These are phyloP conservation scores for Aldabrachelys gigantea DNA, from an alignment of 2,113 vertebrate species.

Conservation along the genomic window DNA sequence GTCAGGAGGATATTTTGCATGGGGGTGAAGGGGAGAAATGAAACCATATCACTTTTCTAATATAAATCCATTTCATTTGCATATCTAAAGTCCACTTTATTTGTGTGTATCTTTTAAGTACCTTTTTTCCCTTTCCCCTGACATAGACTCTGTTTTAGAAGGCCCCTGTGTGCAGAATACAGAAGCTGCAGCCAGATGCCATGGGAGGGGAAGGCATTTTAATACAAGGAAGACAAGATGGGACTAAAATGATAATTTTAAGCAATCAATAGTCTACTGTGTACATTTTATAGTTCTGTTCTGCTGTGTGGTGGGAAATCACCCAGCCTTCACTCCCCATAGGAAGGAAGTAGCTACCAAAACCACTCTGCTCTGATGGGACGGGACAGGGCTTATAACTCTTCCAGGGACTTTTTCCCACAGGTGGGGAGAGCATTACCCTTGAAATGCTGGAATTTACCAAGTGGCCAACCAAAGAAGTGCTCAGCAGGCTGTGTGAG, in stretches of 20 bases:
- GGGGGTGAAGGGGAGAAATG: neutral
- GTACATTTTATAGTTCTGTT: constrained; percentile 1
- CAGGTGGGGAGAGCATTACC: neutral
- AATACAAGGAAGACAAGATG: neutral
- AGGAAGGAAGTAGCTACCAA: neutral
- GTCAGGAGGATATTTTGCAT: constrained; percentile 17
- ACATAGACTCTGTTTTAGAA: constrained; percentile 11
- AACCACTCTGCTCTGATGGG: neutral
- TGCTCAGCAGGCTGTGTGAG: too few species aligned
- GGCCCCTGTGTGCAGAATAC: constrained; percentile 17
- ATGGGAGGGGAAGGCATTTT: neutral
- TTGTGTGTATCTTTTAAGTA: constrained; percentile 38
- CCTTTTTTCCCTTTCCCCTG: neutral
- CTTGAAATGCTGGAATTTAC: neutral
- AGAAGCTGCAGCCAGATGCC: neutral
- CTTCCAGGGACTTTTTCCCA: neutral
- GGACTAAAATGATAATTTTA: constrained; percentile 8
- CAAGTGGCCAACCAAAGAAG: too few species aligned
- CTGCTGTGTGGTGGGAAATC: neutral
- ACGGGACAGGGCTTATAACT: neutral
- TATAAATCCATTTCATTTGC: constrained; percentile 36
- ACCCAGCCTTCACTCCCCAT: neutral
- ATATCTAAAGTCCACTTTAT: constrained; percentile 40
- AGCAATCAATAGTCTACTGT: constrained; percentile 18
- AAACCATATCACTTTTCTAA: constrained; percentile 27